phyloP scores from a whole-genome alignment of 2,888 invertebrate genomes.

The Julus scanicus region DNA sequence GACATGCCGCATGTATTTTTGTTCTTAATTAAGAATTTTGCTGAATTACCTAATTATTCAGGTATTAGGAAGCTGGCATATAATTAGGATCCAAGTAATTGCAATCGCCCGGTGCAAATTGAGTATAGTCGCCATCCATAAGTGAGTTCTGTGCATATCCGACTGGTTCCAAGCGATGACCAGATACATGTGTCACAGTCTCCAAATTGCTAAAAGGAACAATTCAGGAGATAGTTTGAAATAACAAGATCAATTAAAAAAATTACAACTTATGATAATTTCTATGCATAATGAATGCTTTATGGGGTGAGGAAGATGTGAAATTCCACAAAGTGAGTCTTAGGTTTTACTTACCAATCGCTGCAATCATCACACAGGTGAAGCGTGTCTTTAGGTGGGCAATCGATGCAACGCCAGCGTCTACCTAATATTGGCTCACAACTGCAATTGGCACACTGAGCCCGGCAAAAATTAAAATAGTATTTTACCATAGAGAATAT shows the following conservation, averaged over 20 bases:
- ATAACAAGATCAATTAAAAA: slow-evolving; percentile 13
- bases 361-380: slow-evolving; percentile 77
- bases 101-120: slow-evolving; percentile 61
- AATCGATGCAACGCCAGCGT: slow-evolving; percentile 78
- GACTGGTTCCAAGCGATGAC: slow-evolving; percentile 63
- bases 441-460: slow-evolving; percentile 75
- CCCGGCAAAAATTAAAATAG: background rate
- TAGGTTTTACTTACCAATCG: slow-evolving; percentile 56
- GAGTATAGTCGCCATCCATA: slow-evolving; percentile 58
- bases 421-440: slow-evolving; percentile 74
- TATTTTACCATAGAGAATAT: slow-evolving; percentile 10
- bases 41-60: background rate
- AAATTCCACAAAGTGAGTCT: too few relatives aligned
- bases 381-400: slow-evolving; percentile 68
- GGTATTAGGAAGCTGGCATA: slow-evolving; percentile 64
- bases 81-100: slow-evolving; percentile 67
- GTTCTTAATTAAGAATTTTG: too few relatives aligned
- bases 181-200: slow-evolving; percentile 62
- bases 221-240: background rate
- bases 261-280: too few relatives aligned
- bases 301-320: too few relatives aligned
- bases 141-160: slow-evolving; percentile 58
- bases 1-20: too few relatives aligned
- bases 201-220: slow-evolving; percentile 62
- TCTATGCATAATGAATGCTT: too few relatives aligned